Percentiles rank a stretch among this genome's conserved stretches.
Conservation (phyloP, 2,113 vertebrate species). For the Choloepus hoffmanni region DNA sequence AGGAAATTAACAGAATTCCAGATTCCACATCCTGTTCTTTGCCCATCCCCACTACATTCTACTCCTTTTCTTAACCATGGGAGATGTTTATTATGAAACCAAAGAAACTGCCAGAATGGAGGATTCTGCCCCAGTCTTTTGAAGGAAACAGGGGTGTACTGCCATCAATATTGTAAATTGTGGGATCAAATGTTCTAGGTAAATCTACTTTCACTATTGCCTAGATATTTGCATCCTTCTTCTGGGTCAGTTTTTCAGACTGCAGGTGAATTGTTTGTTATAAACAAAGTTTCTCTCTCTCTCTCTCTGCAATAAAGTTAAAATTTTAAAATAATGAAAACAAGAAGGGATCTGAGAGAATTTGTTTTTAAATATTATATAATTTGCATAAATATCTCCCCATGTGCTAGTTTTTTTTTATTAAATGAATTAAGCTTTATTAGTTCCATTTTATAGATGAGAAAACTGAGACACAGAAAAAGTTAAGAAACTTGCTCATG, state of each 20-base stretch:
- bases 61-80: background rate
- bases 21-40: background rate
- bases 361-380: background rate
- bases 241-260: background rate
- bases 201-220: background rate
- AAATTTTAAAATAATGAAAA: constrained; percentile 9
- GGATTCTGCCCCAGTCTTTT: background rate
- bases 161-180: background rate
- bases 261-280: background rate
- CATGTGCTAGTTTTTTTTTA: background rate
- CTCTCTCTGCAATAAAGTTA: background rate
- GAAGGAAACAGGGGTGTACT: background rate
- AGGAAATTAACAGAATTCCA: background rate
- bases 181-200: background rate
- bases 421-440: too few species aligned
- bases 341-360: background rate
- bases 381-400: constrained; percentile 18
- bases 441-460: too few species aligned
- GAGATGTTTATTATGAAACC: background rate
- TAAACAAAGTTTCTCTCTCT: background rate
- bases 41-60: background rate
- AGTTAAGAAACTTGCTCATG: too few species aligned
- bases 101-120: background rate
- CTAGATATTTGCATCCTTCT: background rate
- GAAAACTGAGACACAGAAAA: too few species aligned